Percentiles rank a stretch among this genome's conserved stretches.
Conservation (phyloP, 2,113 vertebrate genomes). For the Plectropomus leopardus region DNA sequence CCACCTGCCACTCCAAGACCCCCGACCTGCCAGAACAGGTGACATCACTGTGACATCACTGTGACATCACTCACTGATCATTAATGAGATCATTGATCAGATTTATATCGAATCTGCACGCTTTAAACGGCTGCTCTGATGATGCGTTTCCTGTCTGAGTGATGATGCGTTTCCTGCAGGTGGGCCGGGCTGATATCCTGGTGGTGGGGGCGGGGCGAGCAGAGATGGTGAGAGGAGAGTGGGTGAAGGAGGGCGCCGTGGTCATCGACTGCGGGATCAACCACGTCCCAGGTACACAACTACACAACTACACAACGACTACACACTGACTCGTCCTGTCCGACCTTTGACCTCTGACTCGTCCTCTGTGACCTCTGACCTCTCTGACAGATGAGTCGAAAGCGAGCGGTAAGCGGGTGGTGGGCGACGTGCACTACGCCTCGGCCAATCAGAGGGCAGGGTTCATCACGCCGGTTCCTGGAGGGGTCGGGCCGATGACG, state of each 20-base stretch:
- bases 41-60: neutral
- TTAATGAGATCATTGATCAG: too few species aligned
- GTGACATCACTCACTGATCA: too few species aligned
- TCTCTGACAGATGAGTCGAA: conserved; percentile 87
- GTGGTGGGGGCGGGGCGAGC: conserved; percentile 93
- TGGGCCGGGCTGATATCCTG: conserved; percentile 93
- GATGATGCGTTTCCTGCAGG: conserved; percentile 61
- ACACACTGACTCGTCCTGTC: conserved; percentile 30
- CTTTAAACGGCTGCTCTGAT: neutral
- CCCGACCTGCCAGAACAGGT: conserved; percentile 85
- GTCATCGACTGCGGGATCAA: conserved; percentile 99
- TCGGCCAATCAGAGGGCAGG: conserved; percentile 90
- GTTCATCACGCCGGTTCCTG: conserved; percentile 96
- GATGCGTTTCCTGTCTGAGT: neutral
- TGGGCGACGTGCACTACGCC: conserved; percentile 92
- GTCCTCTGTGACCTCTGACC: conserved; percentile 41
- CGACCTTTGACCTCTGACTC: conserved; percentile 46
- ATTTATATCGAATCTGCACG: too few species aligned
- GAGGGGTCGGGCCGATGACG: conserved; percentile 97
- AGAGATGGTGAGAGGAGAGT: conserved; percentile 96
- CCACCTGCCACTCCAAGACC: conserved; percentile 96
- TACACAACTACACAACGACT: too few species aligned
- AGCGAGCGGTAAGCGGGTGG: conserved; percentile 88
- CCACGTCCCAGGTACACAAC: conserved; percentile 85
- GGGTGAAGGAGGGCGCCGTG: conserved; percentile 94